These are phyloP conservation scores for Tylochromis polylepis DNA, from an alignment of 2,113 vertebrate species.

Conservation along the genomic window DNA sequence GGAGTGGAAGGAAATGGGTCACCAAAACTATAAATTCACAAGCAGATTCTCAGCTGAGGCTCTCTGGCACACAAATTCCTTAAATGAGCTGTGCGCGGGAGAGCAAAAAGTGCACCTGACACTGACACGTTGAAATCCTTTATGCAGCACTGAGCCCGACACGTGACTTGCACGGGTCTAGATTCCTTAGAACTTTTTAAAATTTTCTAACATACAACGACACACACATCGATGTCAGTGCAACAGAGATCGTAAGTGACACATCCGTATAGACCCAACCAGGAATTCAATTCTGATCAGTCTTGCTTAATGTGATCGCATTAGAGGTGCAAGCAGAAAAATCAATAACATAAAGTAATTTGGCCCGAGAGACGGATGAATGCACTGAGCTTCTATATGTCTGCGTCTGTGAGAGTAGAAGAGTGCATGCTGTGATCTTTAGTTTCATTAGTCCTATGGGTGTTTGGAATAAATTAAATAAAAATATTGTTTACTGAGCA, in stretches of 20 bases:
- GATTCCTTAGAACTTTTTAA: background rate
- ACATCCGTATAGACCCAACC: background rate
- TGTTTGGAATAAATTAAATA: slow-evolving; percentile 2
- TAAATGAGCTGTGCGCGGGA: background rate
- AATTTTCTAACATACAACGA: fast-evolving
- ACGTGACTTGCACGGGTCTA: background rate
- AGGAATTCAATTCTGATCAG: slow-evolving; percentile 58
- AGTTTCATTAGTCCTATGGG: background rate
- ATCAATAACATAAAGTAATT: slow-evolving; percentile 51
- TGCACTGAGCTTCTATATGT: background rate
- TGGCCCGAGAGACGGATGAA: slow-evolving; percentile 3
- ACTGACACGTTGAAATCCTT: background rate
- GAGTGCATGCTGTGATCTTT: background rate
- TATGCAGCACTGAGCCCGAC: background rate
- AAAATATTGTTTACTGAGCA: background rate
- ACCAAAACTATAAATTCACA: slow-evolving; percentile 36
- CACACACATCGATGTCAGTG: background rate
- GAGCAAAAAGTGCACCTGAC: background rate
- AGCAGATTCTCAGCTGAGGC: slow-evolving; percentile 20
- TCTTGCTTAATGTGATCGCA: slow-evolving; percentile 51
- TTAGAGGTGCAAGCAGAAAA: slow-evolving; percentile 48
- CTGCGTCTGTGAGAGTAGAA: background rate
- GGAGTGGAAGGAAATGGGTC: slow-evolving; percentile 66
- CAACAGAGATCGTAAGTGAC: slow-evolving; percentile 31
- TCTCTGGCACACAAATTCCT: background rate